Evolutionary conservation across 2,888 invertebrate genomes (phyloP).

Genomic region (Drosophila mulleri): DNA sequence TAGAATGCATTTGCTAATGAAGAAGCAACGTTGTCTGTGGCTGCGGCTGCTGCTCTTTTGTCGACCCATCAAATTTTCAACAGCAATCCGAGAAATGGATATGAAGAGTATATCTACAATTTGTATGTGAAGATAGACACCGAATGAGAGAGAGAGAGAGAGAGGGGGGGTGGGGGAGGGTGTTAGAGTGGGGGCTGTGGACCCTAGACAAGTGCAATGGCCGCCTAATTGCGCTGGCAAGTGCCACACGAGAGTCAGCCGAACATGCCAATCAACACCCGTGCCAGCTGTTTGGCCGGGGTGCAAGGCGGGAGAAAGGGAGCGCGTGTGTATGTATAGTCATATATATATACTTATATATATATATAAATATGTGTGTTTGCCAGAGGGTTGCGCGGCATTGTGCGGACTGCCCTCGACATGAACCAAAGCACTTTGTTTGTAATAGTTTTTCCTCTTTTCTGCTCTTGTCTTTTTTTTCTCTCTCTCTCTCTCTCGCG

Average conservation of each 20-base stretch:
- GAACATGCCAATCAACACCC: constrained; percentile 77
- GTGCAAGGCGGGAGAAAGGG: neutral
- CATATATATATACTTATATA: neutral
- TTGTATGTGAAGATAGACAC: neutral
- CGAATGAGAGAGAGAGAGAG: neutral
- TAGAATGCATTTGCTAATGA: constrained; percentile 68
- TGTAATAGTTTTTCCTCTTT: constrained; percentile 47
- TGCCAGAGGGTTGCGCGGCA: constrained; percentile 16
- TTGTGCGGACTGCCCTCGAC: constrained; percentile 17
- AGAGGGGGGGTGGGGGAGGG: neutral
- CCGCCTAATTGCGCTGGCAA: constrained; percentile 76
- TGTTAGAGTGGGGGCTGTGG: neutral
- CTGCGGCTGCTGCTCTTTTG: constrained; percentile 57
- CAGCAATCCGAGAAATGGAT: constrained; percentile 40
- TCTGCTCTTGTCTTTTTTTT: neutral
- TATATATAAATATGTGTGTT: neutral
- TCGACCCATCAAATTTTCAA: constrained; percentile 66
- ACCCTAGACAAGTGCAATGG: constrained; percentile 69
- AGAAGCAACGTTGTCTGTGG: constrained; percentile 45
- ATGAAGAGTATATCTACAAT: constrained; percentile 15
- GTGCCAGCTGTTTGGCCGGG: constrained; percentile 34
- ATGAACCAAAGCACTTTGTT: constrained; percentile 57
- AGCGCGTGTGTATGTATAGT: neutral
- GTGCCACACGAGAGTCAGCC: constrained; percentile 66
- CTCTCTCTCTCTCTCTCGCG: neutral